Evolutionary conservation across 2,888 invertebrate genomes (phyloP), one percentile per base, ranked within the genome.

Genomic region (Vesta saturnalis): DNA sequence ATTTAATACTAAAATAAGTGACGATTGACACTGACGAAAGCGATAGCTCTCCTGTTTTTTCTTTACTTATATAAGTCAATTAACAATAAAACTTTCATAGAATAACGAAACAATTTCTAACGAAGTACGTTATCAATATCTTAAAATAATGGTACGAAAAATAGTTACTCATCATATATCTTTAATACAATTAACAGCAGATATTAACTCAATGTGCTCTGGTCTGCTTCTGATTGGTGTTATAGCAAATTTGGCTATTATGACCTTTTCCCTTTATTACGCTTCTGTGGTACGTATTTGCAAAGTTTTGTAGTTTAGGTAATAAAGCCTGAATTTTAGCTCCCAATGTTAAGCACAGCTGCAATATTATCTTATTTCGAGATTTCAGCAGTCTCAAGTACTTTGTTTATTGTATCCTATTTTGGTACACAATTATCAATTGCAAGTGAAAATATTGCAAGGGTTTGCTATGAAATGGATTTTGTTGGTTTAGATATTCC

Each of bases 401-500:
- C 23, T 5, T 21, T 61, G 22, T 61, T 61, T 46, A 1, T 61
- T 1, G 1, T 54, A 5, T 61, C 52, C 12, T 61, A 61, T 19
- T 54, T 35, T 16, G 61, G 54, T 2, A 61, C 52, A 1, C 52
- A 61, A 52, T 1, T 61, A 22, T 23, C 61, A 6, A 16, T 30
- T 8, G 61, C 52, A 30, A 54, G 61, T 18, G 30, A 35, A 18
- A n/a, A 19, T 18, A 19, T 61, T 10, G 52, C 54, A 18, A 22
- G 35, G n/a, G 12, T 18, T 15, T 52, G 22, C n/a, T 54, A 54
- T 14, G 39, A 54, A 16, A 10, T 35, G 52, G 46, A 61, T 52
- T 61, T 61, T 61, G 54, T 61, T 2, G 61, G 54, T 15, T 18
- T 39, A 12, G 61, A 61, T 21, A 15, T 54, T 18, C 14, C 35